Percentiles rank a stretch among this genome's conserved stretches.
Evolutionary conservation across 2,888 invertebrate genomes (phyloP).

Genomic region (Abscondita cerata): DNA sequence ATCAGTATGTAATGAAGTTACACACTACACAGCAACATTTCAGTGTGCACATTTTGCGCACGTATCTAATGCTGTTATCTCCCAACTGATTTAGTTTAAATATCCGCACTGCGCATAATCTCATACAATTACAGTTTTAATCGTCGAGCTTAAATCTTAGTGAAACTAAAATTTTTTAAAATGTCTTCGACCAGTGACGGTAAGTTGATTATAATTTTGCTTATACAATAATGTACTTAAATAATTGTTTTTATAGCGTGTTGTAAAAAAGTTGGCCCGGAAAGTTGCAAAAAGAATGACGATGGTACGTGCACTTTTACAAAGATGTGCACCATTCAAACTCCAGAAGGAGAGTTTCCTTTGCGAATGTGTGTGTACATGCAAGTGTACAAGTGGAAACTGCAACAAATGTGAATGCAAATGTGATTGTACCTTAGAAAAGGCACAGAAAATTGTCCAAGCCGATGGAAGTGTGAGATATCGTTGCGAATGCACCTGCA

Average conservation of each 20-base stretch:
- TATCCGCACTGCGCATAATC: no score
- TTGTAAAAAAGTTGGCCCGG: not conserved
- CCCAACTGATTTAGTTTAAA: no score
- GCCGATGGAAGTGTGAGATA: conserved; percentile 27
- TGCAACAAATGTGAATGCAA: conserved; percentile 31
- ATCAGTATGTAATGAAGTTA: no score
- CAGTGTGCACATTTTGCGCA: no score
- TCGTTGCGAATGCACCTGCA: conserved; percentile 31
- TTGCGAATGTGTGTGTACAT: conserved; percentile 34
- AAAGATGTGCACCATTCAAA: conserved; percentile 16
- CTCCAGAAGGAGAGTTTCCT: conserved; percentile 28
- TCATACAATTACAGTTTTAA: no score
- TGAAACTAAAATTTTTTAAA: no score
- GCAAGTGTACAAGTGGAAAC: conserved; percentile 14
- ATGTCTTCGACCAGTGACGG: conserved; percentile 7
- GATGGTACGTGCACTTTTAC: conserved; percentile 22
- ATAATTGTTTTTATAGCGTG: not conserved
- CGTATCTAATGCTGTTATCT: no score
- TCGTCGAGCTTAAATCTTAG: no score
- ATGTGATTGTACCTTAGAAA: conserved; percentile 27
- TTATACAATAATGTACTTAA: not conserved
- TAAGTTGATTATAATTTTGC: not conserved
- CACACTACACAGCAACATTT: no score
- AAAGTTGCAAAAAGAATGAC: conserved; percentile 14
- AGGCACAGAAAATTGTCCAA: conserved; percentile 19